Base-by-base conservation (phyloP, 2,797 vertebrate species). In the Microcaecilia unicolor region DNA sequence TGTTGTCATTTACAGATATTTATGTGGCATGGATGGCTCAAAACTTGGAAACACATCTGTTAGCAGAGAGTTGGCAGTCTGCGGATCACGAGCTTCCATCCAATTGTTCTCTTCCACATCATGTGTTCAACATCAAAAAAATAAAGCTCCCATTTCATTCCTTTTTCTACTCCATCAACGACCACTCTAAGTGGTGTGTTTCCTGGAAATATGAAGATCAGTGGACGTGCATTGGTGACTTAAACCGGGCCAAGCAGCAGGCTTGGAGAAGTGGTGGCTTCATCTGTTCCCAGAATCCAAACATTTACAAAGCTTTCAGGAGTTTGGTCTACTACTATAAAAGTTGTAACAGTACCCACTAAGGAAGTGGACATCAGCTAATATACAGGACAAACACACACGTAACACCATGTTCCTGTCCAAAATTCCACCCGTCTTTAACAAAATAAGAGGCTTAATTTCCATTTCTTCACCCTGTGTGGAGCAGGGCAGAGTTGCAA, bases 121-220 rank as follows among this genome's bases (percentile, higher is more conserved):
- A 95, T 0, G 69, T 82, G 40, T 76, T 92, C 69, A 97, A 97
- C 53, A 69, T 92, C 56, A 72, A 74, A 15, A 31, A 39, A 23
- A 74, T 97, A 41, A 41, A 26, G 16, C 50, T 76, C 4, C 72
- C 82, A 3, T 14, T 45, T 16, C 55, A 74, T 0, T 45, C 53
- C 30, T 55, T 34, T 28, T 96, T 97, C 46, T 36, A 29, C 29
- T 93, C 88, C 15, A 28, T 59, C 31, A 22, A 80, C 0, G 93
- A 98, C 65, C 93, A 97, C 58, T 87, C 92, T 20, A 97, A 98
- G 69, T 97, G 94, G 93, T 88, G 90, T 15, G 79, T 92, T 59
- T 92, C 92, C 2, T 31, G 1, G 31, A 8, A n/a, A 5, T 29
- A 39, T 3, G 25, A 70, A 61, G 67, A 80, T 46, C 74, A 34